A percentile compares a stretch with the other conserved stretches of the same genome.
These are phyloP conservation scores for Hydroisotoma schaefferi DNA, from an alignment of 2,888 invertebrate species.

Conservation along the genomic window DNA sequence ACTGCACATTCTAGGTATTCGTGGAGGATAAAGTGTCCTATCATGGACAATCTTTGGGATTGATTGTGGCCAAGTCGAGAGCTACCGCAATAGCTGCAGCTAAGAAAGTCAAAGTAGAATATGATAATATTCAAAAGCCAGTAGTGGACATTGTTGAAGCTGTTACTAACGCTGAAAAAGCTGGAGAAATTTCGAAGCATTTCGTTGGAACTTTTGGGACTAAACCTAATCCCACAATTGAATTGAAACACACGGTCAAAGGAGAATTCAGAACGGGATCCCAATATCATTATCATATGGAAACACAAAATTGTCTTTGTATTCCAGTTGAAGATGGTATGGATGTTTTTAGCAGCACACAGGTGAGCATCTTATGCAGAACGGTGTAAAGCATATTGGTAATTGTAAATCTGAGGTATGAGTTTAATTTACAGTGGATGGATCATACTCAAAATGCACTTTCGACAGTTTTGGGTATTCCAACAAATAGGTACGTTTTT, in stretches of 20 bases:
- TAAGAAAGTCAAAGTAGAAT: conserved; percentile 51
- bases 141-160: conserved; percentile 51
- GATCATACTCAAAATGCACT: conserved; percentile 61
- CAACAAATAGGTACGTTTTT: conserved; percentile 53
- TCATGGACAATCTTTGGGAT: conserved; percentile 53
- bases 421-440: conserved; percentile 58
- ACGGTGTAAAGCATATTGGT: background rate
- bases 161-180: conserved; percentile 43
- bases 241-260: conserved; percentile 17
- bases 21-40: conserved; percentile 50
- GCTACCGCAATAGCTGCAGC: conserved; percentile 50
- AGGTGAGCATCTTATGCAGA: conserved; percentile 50
- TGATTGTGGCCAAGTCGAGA: conserved; percentile 51
- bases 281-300: conserved; percentile 74
- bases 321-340: conserved; percentile 68
- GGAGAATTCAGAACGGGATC: conserved; percentile 52
- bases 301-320: conserved; percentile 65
- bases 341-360: conserved; percentile 64
- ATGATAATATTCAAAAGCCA: conserved; percentile 51
- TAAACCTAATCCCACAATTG: conserved; percentile 6
- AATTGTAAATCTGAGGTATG: too few relatives aligned
- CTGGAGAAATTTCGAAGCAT: conserved; percentile 29
- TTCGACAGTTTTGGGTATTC: conserved; percentile 58
- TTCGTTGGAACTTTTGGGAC: conserved; percentile 11
- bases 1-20: conserved; percentile 49